Percentiles rank a stretch among this genome's conserved stretches.
These are phyloP conservation scores for Hydrotaea diabolus DNA, from an alignment of 2,888 invertebrate genomes.

Conservation along the genomic window DNA sequence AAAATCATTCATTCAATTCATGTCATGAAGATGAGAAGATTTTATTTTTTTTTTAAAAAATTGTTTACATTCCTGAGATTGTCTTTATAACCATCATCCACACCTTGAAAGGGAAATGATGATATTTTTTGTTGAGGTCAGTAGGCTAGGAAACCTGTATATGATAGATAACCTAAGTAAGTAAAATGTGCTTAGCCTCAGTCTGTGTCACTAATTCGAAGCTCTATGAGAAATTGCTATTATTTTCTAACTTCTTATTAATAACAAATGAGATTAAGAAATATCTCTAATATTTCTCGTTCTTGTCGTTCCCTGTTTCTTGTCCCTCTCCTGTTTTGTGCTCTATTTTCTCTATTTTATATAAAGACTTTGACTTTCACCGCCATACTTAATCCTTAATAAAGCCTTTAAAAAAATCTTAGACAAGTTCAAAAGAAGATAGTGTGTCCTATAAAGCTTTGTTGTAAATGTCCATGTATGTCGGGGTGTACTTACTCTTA, in stretches of 20 bases:
- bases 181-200: too few relatives aligned
- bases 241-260: too few relatives aligned
- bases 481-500: slow-evolving; percentile 76
- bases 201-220: too few relatives aligned
- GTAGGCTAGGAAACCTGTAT: neutral
- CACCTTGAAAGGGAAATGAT: neutral
- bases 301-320: too few relatives aligned
- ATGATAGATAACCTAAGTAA: neutral
- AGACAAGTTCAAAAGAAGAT: neutral
- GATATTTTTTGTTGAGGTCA: neutral
- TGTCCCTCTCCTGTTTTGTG: too few relatives aligned
- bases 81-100: neutral
- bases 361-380: too few relatives aligned
- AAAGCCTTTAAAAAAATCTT: slow-evolving; percentile 19
- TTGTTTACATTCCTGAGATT: neutral
- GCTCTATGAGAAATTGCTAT: too few relatives aligned
- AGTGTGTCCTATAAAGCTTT: neutral
- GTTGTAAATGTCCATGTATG: neutral
- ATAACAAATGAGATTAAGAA: too few relatives aligned
- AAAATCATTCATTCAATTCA: neutral
- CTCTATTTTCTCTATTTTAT: too few relatives aligned
- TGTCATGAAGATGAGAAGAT: neutral
- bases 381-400: too few relatives aligned
- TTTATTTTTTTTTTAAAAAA: neutral
- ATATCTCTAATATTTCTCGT: too few relatives aligned